Conservation (phyloP, 2,113 vertebrate species). For the Todiramphus saurophagus region DNA sequence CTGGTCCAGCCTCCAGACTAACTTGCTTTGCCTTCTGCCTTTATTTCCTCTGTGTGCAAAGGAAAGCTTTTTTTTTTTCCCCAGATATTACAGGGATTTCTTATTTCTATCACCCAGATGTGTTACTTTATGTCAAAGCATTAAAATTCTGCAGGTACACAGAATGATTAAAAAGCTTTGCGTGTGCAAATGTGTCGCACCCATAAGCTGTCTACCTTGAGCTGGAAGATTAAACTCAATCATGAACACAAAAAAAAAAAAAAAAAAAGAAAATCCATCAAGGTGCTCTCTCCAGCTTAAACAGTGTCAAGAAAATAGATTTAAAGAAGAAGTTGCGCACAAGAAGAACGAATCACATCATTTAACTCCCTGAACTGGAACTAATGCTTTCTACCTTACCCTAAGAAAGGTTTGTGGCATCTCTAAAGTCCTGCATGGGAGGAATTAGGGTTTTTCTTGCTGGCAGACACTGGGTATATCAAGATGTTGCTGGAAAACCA, state of each 20-base stretch:
- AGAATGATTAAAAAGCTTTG: background rate
- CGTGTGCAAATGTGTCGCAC: background rate
- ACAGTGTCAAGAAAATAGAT: background rate
- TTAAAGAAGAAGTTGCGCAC: background rate
- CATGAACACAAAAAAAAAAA: background rate
- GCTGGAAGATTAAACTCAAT: background rate
- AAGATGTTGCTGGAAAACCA: background rate
- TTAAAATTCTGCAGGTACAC: background rate
- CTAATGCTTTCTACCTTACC: background rate
- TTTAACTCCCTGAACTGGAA: background rate
- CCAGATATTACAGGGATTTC: background rate
- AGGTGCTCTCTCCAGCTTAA: background rate
- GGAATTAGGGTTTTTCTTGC: background rate
- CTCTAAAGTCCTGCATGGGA: background rate
- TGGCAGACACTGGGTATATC: background rate
- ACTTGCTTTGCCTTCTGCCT: background rate
- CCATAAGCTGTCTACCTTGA: background rate
- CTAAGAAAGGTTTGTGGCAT: background rate
- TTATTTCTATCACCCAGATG: background rate
- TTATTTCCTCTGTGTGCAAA: background rate
- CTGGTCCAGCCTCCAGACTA: background rate
- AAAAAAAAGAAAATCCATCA: background rate
- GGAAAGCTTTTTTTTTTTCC: background rate
- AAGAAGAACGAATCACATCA: background rate
- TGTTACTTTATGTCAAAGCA: background rate